Evolutionary conservation across 2,888 invertebrate species (phyloP), one percentile per base, ranked within the genome.

Genomic region (Eilema sororculum): DNA sequence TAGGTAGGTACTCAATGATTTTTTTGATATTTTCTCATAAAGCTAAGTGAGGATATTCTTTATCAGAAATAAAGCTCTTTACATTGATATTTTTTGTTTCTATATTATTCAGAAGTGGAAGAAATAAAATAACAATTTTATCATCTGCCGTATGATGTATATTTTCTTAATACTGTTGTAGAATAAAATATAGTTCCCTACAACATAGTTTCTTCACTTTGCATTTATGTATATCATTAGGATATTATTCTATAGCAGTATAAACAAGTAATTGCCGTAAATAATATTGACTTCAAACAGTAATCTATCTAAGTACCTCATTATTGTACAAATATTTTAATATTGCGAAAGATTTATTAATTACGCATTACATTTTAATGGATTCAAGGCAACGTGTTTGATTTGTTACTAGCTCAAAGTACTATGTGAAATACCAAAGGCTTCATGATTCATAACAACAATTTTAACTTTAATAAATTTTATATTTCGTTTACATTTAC

Each of bases 371-470:
- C 84, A 84, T 88, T 91, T 84, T 86, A 86, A 86, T 85, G 88
- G 86, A 86, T 89, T 92, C 91, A 94, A 94, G 93, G 94, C 93
- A 94, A 92, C 93, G 85, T 89, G 91, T 91, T 91, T 89, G 85
- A 90, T 89, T 89, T 88, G 86, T 89, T 82, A 83, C 86, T 89
- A 89, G 84, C 82, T 89, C 87, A 86, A 88, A 82, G 83, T 86
- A 84, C 81, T 81, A 78, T 84, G 78, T 82, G 86, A 85, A 89
- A 87, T 87, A 87, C 85, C 79, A 85, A 83, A 83, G 84, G 81
- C 41, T 83, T 85, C 78, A 82, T 81, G 82, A 86, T 85, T 81
- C 79, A 85, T 81, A 86, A 85, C 80, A 85, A 80, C 78, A 76
- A 77, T 78, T 78, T 80, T 82, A 77, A 82, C 79, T 46, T 67